These are phyloP conservation scores for Drosophila repleta DNA, from an alignment of 1,140 invertebrate species.

Conservation along the genomic window DNA sequence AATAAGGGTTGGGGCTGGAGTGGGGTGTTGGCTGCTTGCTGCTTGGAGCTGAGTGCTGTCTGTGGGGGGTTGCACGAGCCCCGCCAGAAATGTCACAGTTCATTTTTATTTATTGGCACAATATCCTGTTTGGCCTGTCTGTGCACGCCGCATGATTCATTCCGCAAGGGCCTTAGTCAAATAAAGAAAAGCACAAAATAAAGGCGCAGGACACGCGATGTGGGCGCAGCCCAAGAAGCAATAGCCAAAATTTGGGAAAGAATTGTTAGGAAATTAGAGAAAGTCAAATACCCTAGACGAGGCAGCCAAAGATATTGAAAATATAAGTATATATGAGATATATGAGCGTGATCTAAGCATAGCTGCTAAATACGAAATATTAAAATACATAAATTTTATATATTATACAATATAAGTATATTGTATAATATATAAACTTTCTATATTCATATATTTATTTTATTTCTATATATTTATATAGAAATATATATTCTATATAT, in stretches of 20 bases:
- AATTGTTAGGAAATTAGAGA: background rate
- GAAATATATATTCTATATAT: too few relatives aligned
- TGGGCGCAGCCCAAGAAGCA: conserved; percentile 18
- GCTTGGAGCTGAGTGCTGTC: background rate
- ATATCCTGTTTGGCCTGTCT: conserved; percentile 38
- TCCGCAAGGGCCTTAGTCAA: conserved; percentile 33
- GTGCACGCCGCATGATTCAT: conserved; percentile 57
- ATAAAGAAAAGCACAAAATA: conserved; percentile 13
- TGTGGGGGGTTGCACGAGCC: background rate
- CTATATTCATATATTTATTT: too few relatives aligned
- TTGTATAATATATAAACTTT: too few relatives aligned
- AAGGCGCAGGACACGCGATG: conserved; percentile 37
- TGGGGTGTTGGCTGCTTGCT: background rate
- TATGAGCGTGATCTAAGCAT: too few relatives aligned
- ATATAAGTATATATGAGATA: too few relatives aligned
- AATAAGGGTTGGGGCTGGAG: conserved; percentile 6
- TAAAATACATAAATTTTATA: too few relatives aligned
- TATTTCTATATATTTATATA: too few relatives aligned
- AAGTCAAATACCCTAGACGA: background rate
- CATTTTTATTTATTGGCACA: conserved; percentile 79
- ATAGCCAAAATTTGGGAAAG: conserved; percentile 2
- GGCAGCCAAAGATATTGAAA: too few relatives aligned
- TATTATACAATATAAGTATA: too few relatives aligned
- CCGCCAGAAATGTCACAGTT: conserved; percentile 71
- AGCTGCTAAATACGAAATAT: too few relatives aligned